Base-by-base conservation (phyloP, 2,113 vertebrate species). In the Nothocercus julius region DNA sequence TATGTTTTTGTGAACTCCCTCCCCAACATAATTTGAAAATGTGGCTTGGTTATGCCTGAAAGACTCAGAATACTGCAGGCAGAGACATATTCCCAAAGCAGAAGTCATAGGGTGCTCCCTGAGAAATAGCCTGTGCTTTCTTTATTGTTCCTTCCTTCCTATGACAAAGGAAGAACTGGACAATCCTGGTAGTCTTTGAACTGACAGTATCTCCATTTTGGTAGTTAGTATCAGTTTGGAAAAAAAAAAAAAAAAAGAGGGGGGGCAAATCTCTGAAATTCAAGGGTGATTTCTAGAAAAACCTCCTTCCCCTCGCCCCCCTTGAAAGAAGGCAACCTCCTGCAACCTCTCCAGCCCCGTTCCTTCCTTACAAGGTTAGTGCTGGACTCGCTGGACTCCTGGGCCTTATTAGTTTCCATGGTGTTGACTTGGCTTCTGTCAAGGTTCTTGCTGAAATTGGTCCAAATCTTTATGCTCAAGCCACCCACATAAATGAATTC, bases 81-180 rank as follows among this genome's bases (percentile, higher is more conserved):
- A 76, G 74, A 68, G 66, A 40, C 84, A 94, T 96, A 73, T 64
- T 86, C 40, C 11, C 47, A 53, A 79, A 78, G 18, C 68, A 92
- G 74, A 87, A 93, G 73, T 67, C 75, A 38, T 76, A 40, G 83
- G 40, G 21, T 67, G 17, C 47, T 2, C 38, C 9, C 92, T 44
- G 69, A 93, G 81, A 53, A 92, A 49, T 36, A 82, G 58, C 25
- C 47, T 6, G 61, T 56, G 34, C 53, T 91, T 74, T 7, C 90
- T 56, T 91, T 70, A 82, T 86, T 93, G 59, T 77, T 93, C 64
- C 84, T 96, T 92, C 86, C 91, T 97, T 84, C 86, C 92, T 93
- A 74, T 73, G 77, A 42, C 89, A 85, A 45, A 45, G 66, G 11
- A 5, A 58, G 89, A 90, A 67, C 83, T 84, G 84, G 75, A 84